Evolutionary conservation across 2,113 vertebrate genomes (phyloP), one percentile per base, ranked within the genome.

Genomic region (Syrmaticus mikado): DNA sequence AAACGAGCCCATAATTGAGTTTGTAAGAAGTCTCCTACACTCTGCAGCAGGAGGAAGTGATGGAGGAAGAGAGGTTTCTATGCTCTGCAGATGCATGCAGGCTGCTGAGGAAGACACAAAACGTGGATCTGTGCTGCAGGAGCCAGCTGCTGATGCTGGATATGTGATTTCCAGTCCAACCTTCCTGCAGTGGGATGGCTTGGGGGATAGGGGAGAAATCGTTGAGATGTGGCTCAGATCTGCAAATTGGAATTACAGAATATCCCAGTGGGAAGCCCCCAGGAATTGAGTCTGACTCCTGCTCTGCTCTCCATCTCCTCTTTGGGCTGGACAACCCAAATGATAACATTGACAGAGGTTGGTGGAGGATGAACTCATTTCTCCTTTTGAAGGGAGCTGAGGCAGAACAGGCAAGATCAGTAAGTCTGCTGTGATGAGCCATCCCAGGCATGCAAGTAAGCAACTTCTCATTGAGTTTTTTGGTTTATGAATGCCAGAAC

Each of bases 61-160:
- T 53, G 5, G 74, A 12, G 3, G 1, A 66, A 77, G 61, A 65
- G 83, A 68, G 8, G 21, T 60, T 43, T 46, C 67, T 2, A 28
- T 0, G 2, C 11, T 58, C 36, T 0, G 1, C 1, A 83, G 46
- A 25, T 8, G 38, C 4, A 0, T 0, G 3, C 11, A 60, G 60
- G 71, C 4, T 38, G 32, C 1, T 2, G 50, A 72, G n/a, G 48
- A 45, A 75, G 57, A 67, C 12, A 0, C 0, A 76, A 32, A n/a
- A 32, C 1, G 2, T 2, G 0, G 41, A 10, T 40, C n/a, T 58
- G n/a, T 57, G 62, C 52, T 27, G 78, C 52, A 85, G 62, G 28
- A 20, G 45, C 16, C 7, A 34, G 32, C 61, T 79, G 84, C 67
- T 4, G 11, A 3, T 68, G 67, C 15, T 38, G 46, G 10, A 6